These are phyloP conservation scores for Xiphophorus maculatus DNA, from an alignment of 2,113 vertebrate species.

Conservation along the genomic window DNA sequence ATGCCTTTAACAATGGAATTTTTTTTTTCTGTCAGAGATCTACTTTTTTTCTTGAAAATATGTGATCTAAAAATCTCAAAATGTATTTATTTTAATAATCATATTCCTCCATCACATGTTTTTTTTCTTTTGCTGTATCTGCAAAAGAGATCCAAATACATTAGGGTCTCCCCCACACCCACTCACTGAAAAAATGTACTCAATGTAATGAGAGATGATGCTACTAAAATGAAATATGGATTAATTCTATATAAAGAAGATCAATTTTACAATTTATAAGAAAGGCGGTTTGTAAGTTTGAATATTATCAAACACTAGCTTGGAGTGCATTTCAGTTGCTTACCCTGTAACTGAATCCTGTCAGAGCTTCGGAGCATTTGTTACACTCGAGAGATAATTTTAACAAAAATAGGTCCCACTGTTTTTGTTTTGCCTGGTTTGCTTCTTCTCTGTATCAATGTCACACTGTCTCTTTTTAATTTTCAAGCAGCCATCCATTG, in stretches of 20 bases:
- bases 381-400: conserved; percentile 11
- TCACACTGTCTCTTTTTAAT: background rate
- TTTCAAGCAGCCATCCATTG: background rate
- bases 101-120: background rate
- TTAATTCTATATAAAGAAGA: background rate
- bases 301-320: conserved; percentile 55
- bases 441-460: conserved; percentile 1
- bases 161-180: too few species aligned
- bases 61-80: too few species aligned
- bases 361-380: conserved; percentile 31
- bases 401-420: conserved; percentile 29
- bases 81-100: too few species aligned
- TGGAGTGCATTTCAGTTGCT: conserved; percentile 68
- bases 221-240: background rate
- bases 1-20: too few species aligned
- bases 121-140: background rate
- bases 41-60: too few species aligned
- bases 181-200: background rate
- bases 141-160: too few species aligned
- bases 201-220: background rate
- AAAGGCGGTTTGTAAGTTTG: conserved; percentile 51
- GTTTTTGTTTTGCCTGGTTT: conserved; percentile 35
- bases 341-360: conserved; percentile 45
- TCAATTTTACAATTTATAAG: conserved; percentile 65
- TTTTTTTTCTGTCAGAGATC: too few species aligned